Percentiles rank a stretch among this genome's conserved stretches.
phyloP scores from a whole-genome alignment of 1,140 invertebrate genomes.

The Cyphomyrmex costatus region DNA sequence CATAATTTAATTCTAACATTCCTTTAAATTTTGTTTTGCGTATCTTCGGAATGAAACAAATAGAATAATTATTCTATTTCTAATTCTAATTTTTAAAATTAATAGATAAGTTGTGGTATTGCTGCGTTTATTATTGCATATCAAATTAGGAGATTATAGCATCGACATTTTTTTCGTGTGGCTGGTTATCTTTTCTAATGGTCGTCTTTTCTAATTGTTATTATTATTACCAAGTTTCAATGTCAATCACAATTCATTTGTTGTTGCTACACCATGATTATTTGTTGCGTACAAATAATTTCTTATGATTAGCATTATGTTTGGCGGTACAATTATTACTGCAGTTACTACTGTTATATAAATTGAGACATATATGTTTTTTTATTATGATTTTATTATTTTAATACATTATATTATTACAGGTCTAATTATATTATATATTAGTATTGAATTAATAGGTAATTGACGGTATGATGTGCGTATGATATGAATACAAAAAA shows the following conservation, averaged over 20 bases:
- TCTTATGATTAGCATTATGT: constrained; percentile 29
- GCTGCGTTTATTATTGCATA: background rate
- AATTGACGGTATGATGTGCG: constrained; percentile 31
- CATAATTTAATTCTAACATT: constrained; percentile 8
- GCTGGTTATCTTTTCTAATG: constrained; percentile 11
- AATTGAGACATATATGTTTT: constrained; percentile 5
- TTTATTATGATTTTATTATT: constrained; percentile 58
- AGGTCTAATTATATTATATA: constrained; percentile 33
- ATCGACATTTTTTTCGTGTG: background rate
- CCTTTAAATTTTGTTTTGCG: background rate
- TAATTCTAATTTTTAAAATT: background rate
- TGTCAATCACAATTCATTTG: constrained; percentile 5
- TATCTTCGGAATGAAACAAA: background rate
- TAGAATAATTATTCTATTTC: background rate
- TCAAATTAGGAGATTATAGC: background rate
- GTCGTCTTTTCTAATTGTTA: background rate
- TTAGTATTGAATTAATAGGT: constrained; percentile 31
- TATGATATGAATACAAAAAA: constrained; percentile 19
- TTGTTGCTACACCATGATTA: constrained; percentile 1
- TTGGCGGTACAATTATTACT: constrained; percentile 11
- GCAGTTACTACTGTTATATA: constrained; percentile 1
- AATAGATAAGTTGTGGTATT: background rate
- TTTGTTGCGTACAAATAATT: constrained; percentile 17
- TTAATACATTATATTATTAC: constrained; percentile 39
- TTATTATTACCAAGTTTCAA: constrained; percentile 27